Conservation (phyloP, 2,888 invertebrate species). For the Dorcus hopei region DNA sequence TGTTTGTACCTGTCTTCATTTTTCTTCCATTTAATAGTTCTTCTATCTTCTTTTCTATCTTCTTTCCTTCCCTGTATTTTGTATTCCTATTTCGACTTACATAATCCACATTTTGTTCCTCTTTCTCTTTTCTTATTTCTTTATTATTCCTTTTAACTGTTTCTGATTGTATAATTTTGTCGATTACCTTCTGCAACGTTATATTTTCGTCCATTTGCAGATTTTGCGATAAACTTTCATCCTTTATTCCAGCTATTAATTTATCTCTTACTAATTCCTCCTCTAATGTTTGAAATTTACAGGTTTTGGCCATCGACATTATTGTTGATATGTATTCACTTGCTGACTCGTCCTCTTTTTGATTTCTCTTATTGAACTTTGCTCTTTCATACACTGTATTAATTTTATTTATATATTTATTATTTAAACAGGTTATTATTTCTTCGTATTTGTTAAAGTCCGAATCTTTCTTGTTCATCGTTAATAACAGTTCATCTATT, state of each 20-base stretch:
- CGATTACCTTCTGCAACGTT: constrained; percentile 22
- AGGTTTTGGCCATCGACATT: constrained; percentile 20
- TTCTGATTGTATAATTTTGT: constrained; percentile 23
- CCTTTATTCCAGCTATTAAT: constrained; percentile 29
- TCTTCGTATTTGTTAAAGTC: constrained; percentile 14
- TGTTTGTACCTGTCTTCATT: too few species aligned
- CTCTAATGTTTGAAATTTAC: constrained; percentile 23
- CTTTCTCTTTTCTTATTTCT: constrained; percentile 2
- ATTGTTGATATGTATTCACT: constrained; percentile 13
- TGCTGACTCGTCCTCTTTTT: constrained; percentile 14
- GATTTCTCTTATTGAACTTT: constrained; percentile 11
- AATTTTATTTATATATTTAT: constrained; percentile 10
- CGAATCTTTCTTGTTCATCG: constrained; percentile 8
- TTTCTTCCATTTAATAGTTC: too few species aligned
- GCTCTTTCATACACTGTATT: constrained; percentile 17
- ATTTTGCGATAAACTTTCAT: constrained; percentile 23
- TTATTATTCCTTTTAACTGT: constrained; percentile 19
- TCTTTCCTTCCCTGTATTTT: too few species aligned
- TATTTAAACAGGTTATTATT: constrained; percentile 12
- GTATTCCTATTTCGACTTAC: too few species aligned
- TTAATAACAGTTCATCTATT: constrained; percentile 12
- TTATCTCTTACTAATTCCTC: constrained; percentile 31
- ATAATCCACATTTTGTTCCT: too few species aligned
- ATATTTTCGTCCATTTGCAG: constrained; percentile 22
- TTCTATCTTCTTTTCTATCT: too few species aligned